Base-by-base conservation (phyloP, 2,113 vertebrate genomes). In the Carassius carassius region DNA sequence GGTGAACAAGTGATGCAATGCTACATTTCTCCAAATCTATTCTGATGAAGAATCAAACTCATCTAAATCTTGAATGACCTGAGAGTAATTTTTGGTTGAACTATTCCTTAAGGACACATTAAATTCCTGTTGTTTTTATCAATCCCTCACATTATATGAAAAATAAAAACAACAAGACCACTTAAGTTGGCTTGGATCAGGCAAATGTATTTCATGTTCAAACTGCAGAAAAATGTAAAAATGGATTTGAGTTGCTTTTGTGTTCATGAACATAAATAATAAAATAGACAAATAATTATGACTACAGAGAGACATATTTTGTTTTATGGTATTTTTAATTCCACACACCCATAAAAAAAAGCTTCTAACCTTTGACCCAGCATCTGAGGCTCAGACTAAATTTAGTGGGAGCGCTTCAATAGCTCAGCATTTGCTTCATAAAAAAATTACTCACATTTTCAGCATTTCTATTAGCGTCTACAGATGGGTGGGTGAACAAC, bases 391-490 rank as follows among this genome's bases (percentile, higher is more conserved):
- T 73, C 37, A 73, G 19, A 73, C 37, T 73, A 73, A 23, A 73
- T 14, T 73, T 73, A 73, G 32, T 11, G 10, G 4, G 35, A 70
- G 32, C 1, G 12, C 70, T 47, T 47, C 21, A 73, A 5, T 73
- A 47, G 70, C 37, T 73, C 70, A 44, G 5, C 65, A 69, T 69
- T 69, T 69, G 37, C 69, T 44, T 72, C 11, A 67, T 35, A 67
- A 35, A 67, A 37, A 13, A 54, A 19, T 35, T 7, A 67, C 60
- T 63, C 12, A 5, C 23, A 6, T 65, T 65, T 65, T 65, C 5
- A 65, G 11, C 63, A 67, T 67, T 67, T 35, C 29, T 32, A 67
- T 21, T 0, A 17, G 67, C 21, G 32, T 10, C 8, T 69, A 35
- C 8, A 70, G 10, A 37, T 70, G 9, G 11, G 17, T 37, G 17